Base-by-base conservation (phyloP, 2,888 invertebrate genomes). In the Nymphalis urticae region DNA sequence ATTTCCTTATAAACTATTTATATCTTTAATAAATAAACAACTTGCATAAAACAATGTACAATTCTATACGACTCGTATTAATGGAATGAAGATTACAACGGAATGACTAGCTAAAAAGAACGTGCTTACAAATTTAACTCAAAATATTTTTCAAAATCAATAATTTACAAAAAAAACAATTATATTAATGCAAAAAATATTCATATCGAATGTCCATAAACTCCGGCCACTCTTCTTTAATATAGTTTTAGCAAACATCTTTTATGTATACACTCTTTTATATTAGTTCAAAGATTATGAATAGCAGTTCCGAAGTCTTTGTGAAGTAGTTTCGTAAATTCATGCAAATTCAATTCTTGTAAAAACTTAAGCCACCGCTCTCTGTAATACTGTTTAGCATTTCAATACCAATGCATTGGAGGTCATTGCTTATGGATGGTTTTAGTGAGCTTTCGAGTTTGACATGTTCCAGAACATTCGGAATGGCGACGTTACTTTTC, bases 341-440 rank as follows among this genome's bases (percentile, higher is more conserved):
- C 48, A 70, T 72, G 66, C 66, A 64, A 71, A 71, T 69, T 48
- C 53, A 63, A 64, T 66, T 62, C 54, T 61, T 66, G 64, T 70
- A 72, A 72, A 72, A 68, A 72, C 66, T 70, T 68, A 68, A 66
- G 60, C 64, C 58, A 59, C 63, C 63, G 61, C 47, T 32, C 47
- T 65, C 64, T 58, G 59, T 65, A 62, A 66, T 67, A 64, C 66
- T 71, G 56, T 66, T 69, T 61, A 69, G 71, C 64, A 69, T 67
- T 71, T 71, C 69, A 71, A 71, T 66, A 66, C 62, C 58, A 64
- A 69, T 68, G 70, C 62, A 62, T 66, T 68, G 63, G 50, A 67
- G 62, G 62, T 66, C 70, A 72, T 71, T 72, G 70, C 72, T 72
- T 71, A 71, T 72, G 72, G 53, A 72, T 72, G 71, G 62, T 63